phyloP scores from a whole-genome alignment of 2,888 invertebrate genomes.

The Caenorhabditis uteleia region DNA sequence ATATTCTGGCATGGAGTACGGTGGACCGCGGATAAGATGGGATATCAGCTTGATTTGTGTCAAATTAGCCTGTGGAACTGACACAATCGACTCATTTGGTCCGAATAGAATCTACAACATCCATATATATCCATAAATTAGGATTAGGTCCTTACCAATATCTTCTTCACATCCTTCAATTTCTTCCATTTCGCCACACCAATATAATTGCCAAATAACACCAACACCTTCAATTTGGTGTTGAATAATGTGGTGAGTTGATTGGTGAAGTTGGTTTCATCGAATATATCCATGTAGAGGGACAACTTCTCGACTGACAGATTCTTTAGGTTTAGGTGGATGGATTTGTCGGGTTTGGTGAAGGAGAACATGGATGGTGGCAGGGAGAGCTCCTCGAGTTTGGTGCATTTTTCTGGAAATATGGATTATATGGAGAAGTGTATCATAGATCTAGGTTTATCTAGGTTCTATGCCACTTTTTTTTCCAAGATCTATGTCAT shows the following conservation, averaged over 20 bases:
- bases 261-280: conserved; percentile 15
- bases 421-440: no score
- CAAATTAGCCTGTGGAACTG: conserved; percentile 27
- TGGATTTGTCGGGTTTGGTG: conserved; percentile 4
- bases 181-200: conserved; percentile 19
- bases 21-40: conserved; percentile 33
- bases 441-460: no score
- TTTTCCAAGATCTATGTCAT: no score
- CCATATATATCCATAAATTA: background rate
- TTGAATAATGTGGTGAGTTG: background rate
- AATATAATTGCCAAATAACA: conserved; percentile 34
- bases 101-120: conserved; percentile 34
- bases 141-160: conserved; percentile 7
- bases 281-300: conserved; percentile 40
- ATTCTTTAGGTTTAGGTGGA: conserved; percentile 3
- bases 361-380: conserved; percentile 32
- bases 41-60: conserved; percentile 23
- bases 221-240: conserved; percentile 11
- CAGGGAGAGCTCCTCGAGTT: conserved; percentile 21
- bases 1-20: conserved; percentile 28
- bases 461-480: no score
- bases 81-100: conserved; percentile 20
- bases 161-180: conserved; percentile 15
- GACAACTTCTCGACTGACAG: conserved; percentile 21
- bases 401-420: conserved; percentile 10